Conservation (phyloP, 2,113 vertebrate species). For the Lycaon pictus region DNA sequence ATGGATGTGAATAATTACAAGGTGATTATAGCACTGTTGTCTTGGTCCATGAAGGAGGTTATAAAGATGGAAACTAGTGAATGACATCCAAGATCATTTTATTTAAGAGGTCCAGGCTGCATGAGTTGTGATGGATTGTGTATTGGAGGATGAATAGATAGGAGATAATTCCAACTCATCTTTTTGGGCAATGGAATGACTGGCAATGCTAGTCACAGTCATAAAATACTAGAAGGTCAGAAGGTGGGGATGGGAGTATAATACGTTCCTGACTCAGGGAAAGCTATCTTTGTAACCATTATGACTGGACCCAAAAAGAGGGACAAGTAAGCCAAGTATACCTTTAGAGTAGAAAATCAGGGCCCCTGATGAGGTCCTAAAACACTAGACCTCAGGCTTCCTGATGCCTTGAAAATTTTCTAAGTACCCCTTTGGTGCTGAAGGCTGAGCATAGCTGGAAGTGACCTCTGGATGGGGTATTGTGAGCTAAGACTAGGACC, state of each 20-base stretch:
- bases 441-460: neutral
- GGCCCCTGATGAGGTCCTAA: fast-evolving
- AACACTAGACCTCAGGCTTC: no score
- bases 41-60: neutral
- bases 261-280: neutral
- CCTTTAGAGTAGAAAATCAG: neutral
- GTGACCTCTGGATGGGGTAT: fast-evolving
- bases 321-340: neutral
- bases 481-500: neutral
- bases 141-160: neutral
- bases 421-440: fast-evolving
- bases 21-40: neutral
- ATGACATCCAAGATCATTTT: neutral
- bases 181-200: neutral
- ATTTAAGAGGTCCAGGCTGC: neutral
- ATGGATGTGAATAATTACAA: neutral
- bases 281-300: neutral
- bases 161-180: neutral
- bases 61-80: neutral
- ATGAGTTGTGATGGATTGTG: neutral
- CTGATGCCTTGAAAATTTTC: neutral
- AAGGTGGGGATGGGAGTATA: neutral
- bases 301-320: neutral
- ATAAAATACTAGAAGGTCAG: neutral
- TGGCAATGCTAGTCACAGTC: neutral